Evolutionary conservation across 2,888 invertebrate genomes (phyloP), one percentile per base, ranked within the genome.

Genomic region (Pristionchus maxplancki): DNA sequence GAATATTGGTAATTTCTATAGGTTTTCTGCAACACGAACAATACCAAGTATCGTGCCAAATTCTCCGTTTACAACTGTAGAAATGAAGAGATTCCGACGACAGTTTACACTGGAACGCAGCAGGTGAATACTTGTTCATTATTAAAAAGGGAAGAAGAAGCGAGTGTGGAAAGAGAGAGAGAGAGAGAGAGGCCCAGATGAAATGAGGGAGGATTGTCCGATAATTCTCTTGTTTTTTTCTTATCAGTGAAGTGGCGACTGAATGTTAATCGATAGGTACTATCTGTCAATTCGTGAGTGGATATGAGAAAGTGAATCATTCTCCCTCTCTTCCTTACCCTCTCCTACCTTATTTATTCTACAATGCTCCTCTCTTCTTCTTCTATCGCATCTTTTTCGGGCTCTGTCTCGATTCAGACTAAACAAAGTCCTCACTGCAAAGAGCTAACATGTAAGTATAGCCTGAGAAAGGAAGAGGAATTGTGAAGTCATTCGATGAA

Each of bases 81-180:
- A 15, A 91, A 90, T 58, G 94, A 94, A 40, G 94, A 95, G 88
- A 93, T 94, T 44, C 91, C 94, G 44, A 94, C 94, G 6, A 94
- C 94, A 13, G 94, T 94, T 5, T 94, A 94, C 85, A 93, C 94
- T 11, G 94, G 94, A 64, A 94, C 94, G 5, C 94, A 94, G 82
- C 94, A 94, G 90, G 93, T 81, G 24, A 78, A 44, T 78, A 44
- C 24, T n/a, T 78, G 11, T 78, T 44, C 24, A 11, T 17, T 44
- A 20, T 78, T 78, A 48, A 17, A 48, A 48, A 48, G 48, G 48
- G 48, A 48, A 48, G 48, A 48, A 2, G 8, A 62, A 62, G 24
- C 24, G 24, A 24, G 62, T 20, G 24, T 8, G 64, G 13, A 64
- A 28, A 3, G 24, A 64, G 20, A 28, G 24, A n/a, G 64, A n/a